phyloP scores from a whole-genome alignment of 2,888 invertebrate species.

The Phlogophora meticulosa region DNA sequence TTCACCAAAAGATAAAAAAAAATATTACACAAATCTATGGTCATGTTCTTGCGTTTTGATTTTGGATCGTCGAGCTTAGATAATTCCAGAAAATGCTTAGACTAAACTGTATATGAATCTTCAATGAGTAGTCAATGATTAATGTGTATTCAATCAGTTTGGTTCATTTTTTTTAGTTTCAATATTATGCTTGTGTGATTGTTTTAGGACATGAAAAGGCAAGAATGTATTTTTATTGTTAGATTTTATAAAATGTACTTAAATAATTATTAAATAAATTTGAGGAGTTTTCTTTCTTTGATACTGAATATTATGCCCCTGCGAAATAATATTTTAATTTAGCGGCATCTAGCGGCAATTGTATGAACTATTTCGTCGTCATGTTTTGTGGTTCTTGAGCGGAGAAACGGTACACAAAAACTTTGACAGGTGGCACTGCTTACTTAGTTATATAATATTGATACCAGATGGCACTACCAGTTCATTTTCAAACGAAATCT shows the following conservation, averaged over 20 bases:
- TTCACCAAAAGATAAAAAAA: not conserved
- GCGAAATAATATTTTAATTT: not conserved
- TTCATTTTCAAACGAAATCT: not conserved
- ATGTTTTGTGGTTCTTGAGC: too few species aligned
- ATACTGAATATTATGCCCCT: too few species aligned
- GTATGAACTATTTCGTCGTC: not conserved
- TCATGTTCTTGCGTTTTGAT: too few species aligned
- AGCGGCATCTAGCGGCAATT: constrained; percentile 9
- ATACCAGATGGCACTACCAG: constrained; percentile 20
- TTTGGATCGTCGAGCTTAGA: too few species aligned
- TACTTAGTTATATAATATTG: not conserved
- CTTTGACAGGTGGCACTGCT: constrained; percentile 3
- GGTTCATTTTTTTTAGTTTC: not conserved
- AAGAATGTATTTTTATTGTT: not conserved
- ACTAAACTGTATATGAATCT: too few species aligned
- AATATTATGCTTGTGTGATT: not conserved
- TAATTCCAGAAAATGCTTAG: too few species aligned
- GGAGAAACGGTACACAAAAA: not conserved
- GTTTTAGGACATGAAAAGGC: not conserved
- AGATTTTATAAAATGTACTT: constrained; percentile 20
- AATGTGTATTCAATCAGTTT: not conserved
- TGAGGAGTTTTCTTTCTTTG: too few species aligned
- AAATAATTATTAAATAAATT: constrained; percentile 20
- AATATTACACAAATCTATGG: not conserved
- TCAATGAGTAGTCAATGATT: too few species aligned